Evolutionary conservation across 2,797 vertebrate genomes (phyloP).

Genomic region (Malacoctenus gilli): DNA sequence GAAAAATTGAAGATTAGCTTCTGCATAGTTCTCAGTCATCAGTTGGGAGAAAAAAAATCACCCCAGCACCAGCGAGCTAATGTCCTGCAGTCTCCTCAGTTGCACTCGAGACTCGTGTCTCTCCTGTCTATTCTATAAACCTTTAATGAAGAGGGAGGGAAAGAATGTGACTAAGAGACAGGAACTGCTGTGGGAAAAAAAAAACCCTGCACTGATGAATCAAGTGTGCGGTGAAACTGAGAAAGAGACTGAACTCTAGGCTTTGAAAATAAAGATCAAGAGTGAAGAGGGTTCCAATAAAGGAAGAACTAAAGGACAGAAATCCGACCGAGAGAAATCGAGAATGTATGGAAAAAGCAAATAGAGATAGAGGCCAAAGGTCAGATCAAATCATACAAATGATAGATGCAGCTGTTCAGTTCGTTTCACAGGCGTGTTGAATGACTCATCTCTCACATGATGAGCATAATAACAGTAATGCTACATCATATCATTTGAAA

Average conservation of each 20-base stretch:
- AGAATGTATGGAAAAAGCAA: conserved; percentile 25
- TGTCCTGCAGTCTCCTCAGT: conserved; percentile 64
- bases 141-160: conserved; percentile 57
- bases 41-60: conserved; percentile 29
- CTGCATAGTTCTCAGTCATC: conserved; percentile 54
- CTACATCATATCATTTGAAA: not conserved
- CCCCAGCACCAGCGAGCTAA: conserved; percentile 58
- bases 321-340: not conserved
- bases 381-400: not conserved
- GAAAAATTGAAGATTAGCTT: conserved; percentile 40
- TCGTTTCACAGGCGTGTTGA: too few relatives aligned
- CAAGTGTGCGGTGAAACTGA: conserved; percentile 44
- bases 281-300: conserved; percentile 42
- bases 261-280: conserved; percentile 59
- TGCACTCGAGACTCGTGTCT: conserved; percentile 39
- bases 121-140: conserved; percentile 62
- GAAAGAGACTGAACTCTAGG: too few relatives aligned
- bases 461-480: too few relatives aligned
- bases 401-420: not conserved
- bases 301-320: conserved; percentile 6
- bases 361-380: conserved; percentile 16
- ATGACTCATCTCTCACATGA: too few relatives aligned
- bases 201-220: conserved; percentile 32
- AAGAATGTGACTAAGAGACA: conserved; percentile 42
- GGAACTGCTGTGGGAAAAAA: conserved; percentile 36